These are phyloP conservation scores for Leptogaster cylindrica DNA, from an alignment of 2,888 invertebrate genomes.

Conservation along the genomic window DNA sequence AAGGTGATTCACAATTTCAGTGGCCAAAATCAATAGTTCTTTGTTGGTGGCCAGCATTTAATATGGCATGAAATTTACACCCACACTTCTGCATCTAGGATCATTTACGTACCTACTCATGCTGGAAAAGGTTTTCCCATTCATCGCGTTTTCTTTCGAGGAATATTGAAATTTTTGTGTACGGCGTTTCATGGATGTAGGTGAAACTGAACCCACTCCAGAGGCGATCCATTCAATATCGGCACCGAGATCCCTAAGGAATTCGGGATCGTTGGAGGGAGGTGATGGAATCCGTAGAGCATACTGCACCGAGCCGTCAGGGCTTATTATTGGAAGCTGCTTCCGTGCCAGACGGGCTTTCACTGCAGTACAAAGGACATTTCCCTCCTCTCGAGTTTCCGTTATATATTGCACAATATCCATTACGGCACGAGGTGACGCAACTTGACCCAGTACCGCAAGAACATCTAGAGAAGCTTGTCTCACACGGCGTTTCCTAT, in stretches of 20 bases:
- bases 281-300: conserved; percentile 68
- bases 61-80: conserved; percentile 3
- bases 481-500: conserved; percentile 74
- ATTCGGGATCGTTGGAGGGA: conserved; percentile 50
- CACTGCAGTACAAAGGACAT: conserved; percentile 71
- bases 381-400: conserved; percentile 64
- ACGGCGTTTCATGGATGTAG: conserved; percentile 62
- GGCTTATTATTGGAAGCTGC: conserved; percentile 73
- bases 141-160: neutral
- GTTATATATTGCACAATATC: conserved; percentile 68
- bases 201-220: conserved; percentile 68
- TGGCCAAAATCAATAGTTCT: conserved; percentile 11
- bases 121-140: conserved; percentile 26
- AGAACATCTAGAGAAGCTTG: conserved; percentile 81
- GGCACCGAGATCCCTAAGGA: conserved; percentile 63
- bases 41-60: no score
- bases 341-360: conserved; percentile 76
- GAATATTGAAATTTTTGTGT: conserved; percentile 48
- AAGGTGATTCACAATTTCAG: neutral
- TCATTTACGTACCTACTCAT: conserved; percentile 41
- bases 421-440: conserved; percentile 69
- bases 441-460: conserved; percentile 77
- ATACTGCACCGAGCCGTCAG: conserved; percentile 78
- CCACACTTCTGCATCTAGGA: neutral
- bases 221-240: conserved; percentile 80